phyloP scores from a whole-genome alignment of 1,140 invertebrate species.

The Scaptodrosophila lebanonensis region DNA sequence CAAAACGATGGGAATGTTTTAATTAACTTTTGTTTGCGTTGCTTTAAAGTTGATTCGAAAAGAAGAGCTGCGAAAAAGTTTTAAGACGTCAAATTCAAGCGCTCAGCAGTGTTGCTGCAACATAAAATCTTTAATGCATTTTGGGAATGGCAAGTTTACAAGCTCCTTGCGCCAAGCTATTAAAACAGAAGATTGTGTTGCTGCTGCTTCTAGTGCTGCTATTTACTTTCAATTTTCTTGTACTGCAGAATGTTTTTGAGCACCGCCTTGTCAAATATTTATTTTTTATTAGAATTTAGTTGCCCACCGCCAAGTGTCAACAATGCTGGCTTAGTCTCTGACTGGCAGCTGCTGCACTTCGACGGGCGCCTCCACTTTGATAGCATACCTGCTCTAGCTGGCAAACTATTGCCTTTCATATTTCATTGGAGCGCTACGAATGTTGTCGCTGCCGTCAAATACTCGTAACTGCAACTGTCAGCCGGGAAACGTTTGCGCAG shows the following conservation, averaged over 20 bases:
- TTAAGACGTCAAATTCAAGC: conserved; percentile 37
- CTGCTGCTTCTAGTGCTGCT: conserved; percentile 37
- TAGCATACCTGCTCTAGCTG: conserved; percentile 6
- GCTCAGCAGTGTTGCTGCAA: too few relatives aligned
- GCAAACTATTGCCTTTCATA: conserved; percentile 54
- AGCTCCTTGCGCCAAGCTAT: conserved; percentile 28
- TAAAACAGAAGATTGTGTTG: conserved; percentile 62
- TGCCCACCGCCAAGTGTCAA: conserved; percentile 25
- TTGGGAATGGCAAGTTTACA: conserved; percentile 7
- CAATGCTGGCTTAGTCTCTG: conserved; percentile 13
- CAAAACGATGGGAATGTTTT: conserved; percentile 44
- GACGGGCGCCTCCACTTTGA: conserved; percentile 33
- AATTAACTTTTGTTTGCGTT: conserved; percentile 67
- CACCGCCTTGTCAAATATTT: conserved; percentile 50
- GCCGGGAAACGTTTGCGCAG: conserved; percentile 9
- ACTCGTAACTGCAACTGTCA: conserved; percentile 63
- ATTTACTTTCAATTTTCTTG: conserved; percentile 68
- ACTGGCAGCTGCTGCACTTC: conserved; percentile 15
- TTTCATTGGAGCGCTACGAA: conserved; percentile 27
- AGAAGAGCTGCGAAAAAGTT: too few relatives aligned
- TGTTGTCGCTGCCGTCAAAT: conserved; percentile 44
- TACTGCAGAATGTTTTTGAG: conserved; percentile 14
- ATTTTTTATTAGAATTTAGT: conserved; percentile 54
- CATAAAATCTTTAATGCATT: conserved; percentile 14
- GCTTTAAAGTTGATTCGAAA: too few relatives aligned